Evolutionary conservation across 2,113 vertebrate species (phyloP).

Genomic region (Cynoglossus semilaevis): DNA sequence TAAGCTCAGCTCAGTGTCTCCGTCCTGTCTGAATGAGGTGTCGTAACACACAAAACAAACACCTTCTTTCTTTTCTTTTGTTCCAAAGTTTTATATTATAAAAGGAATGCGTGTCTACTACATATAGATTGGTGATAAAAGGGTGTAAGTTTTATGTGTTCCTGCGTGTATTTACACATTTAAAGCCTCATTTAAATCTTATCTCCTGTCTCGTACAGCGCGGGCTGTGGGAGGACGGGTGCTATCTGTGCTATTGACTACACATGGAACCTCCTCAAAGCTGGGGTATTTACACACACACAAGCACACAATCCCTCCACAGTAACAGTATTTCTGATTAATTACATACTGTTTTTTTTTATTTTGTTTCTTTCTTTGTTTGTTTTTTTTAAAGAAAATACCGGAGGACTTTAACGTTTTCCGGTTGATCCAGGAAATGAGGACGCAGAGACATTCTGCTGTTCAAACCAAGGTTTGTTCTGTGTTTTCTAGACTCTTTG

Average conservation of each 20-base stretch:
- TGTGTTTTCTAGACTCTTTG: neutral
- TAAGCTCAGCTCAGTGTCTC: slow-evolving; percentile 29
- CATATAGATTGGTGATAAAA: neutral
- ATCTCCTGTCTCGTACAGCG: slow-evolving; percentile 76
- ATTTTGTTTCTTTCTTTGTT: neutral
- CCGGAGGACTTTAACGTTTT: slow-evolving; percentile 98
- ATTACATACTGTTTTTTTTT: too few species aligned
- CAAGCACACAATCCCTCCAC: neutral
- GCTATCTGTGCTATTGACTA: slow-evolving; percentile 99
- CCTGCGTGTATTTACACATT: neutral
- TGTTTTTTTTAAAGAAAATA: slow-evolving; percentile 93
- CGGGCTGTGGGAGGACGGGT: slow-evolving; percentile 97
- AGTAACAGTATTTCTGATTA: too few species aligned
- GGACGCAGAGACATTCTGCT: slow-evolving; percentile 96
- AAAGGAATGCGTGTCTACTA: neutral
- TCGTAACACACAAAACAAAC: slow-evolving; percentile 6
- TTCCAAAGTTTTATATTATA: too few species aligned
- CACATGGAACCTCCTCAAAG: slow-evolving; percentile 98
- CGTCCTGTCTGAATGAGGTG: slow-evolving; percentile 34
- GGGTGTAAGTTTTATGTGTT: neutral
- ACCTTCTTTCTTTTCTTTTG: neutral
- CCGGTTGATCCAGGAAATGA: slow-evolving; percentile 98
- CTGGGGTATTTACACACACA: slow-evolving; percentile 81
- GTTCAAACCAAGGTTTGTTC: slow-evolving; percentile 94
- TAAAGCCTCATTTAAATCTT: slow-evolving; percentile 4